A percentile compares a stretch with the other conserved stretches of the same genome.
phyloP scores from a whole-genome alignment of 2,888 invertebrate species.

The Iphiclides podalirius region DNA sequence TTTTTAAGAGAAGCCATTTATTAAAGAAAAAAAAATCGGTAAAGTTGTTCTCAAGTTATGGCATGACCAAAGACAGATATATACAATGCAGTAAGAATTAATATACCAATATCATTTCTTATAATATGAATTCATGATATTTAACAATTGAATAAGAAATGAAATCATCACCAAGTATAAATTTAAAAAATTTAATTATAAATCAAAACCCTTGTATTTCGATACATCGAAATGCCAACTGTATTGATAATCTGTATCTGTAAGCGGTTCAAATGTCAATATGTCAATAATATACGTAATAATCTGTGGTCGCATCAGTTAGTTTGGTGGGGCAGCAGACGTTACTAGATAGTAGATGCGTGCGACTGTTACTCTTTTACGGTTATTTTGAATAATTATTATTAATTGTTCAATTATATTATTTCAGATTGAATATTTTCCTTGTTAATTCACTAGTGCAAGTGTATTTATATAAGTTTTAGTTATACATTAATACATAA shows the following conservation, averaged over 20 bases:
- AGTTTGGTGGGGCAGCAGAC: conserved; percentile 26
- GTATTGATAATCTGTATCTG: conserved; percentile 7
- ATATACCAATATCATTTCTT: too few relatives aligned
- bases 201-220: too few relatives aligned
- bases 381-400: conserved; percentile 3
- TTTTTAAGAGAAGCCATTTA: too few relatives aligned
- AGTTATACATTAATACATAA: conserved; percentile 28
- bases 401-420: conserved; percentile 1
- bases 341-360: conserved; percentile 18
- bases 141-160: too few relatives aligned
- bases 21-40: too few relatives aligned
- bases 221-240: not conserved
- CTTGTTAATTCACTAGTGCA: conserved; percentile 22
- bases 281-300: conserved; percentile 6
- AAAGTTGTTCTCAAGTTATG: too few relatives aligned
- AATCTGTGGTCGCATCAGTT: conserved; percentile 24
- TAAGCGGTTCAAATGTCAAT: not conserved
- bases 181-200: too few relatives aligned
- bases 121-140: too few relatives aligned
- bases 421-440: conserved; percentile 2
- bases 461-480: conserved; percentile 27
- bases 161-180: too few relatives aligned
- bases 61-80: too few relatives aligned
- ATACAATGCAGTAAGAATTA: too few relatives aligned
- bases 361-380: conserved; percentile 16